Conservation (phyloP, 1,140 invertebrate genomes). For the Drosophila ficusphila region DNA sequence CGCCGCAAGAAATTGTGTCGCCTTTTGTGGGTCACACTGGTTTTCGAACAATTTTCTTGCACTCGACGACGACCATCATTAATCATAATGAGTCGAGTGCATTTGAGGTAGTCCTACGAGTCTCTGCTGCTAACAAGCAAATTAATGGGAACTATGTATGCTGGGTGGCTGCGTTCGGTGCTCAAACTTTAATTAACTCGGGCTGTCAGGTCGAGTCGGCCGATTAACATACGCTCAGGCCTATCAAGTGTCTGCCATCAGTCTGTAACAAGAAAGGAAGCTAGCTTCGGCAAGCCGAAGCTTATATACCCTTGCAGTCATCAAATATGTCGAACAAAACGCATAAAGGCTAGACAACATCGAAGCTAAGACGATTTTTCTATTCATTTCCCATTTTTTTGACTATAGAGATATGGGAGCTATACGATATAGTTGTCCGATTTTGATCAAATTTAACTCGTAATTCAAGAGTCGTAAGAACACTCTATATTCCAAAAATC, state of each 20-base stretch:
- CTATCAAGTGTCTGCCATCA: constrained; percentile 77
- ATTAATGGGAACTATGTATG: constrained; percentile 65
- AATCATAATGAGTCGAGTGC: constrained; percentile 70
- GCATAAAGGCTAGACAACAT: no score
- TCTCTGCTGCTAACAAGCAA: constrained; percentile 51
- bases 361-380: no score
- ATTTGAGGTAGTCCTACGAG: constrained; percentile 55
- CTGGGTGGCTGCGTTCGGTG: constrained; percentile 28
- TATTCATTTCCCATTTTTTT: no score
- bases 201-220: constrained; percentile 61
- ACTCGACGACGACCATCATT: constrained; percentile 42
- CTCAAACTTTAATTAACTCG: constrained; percentile 76
- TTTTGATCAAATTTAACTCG: no score
- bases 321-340: no score
- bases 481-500: no score
- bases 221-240: constrained; percentile 78
- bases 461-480: no score
- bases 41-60: constrained; percentile 21
- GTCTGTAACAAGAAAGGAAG: no score
- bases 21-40: constrained; percentile 30
- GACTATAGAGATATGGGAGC: no score
- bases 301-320: no score
- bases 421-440: no score
- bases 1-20: constrained; percentile 31
- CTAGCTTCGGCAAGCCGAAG: no score